Conservation (phyloP, 2,113 vertebrate genomes). For the Meriones unguiculatus region DNA sequence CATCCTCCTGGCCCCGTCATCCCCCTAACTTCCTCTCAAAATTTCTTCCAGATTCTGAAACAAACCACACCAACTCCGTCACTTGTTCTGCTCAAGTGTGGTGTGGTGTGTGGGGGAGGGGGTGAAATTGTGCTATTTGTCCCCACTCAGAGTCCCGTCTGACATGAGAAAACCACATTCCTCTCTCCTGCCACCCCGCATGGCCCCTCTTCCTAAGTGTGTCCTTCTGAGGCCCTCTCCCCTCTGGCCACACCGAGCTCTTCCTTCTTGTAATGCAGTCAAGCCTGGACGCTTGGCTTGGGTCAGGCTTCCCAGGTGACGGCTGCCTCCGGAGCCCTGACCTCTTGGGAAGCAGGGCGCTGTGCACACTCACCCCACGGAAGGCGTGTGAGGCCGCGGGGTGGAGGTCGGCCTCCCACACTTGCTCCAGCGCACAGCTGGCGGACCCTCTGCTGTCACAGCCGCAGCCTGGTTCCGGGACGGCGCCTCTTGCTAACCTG, state of each 20-base stretch:
- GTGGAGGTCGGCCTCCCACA: background rate
- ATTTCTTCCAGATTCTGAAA: background rate
- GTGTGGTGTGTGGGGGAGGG: background rate
- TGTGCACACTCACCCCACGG: background rate
- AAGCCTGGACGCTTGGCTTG: background rate
- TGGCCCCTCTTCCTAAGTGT: background rate
- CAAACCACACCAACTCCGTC: accelerated
- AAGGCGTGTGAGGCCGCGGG: background rate
- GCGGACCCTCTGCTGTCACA: conserved; percentile 57
- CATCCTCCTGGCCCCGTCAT: background rate
- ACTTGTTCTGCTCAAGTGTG: background rate
- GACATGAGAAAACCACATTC: background rate
- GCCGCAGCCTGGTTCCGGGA: conserved; percentile 68
- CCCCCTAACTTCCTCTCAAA: background rate
- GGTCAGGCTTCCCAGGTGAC: background rate
- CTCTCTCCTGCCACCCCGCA: background rate
- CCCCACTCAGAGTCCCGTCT: background rate
- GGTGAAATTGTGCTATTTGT: background rate
- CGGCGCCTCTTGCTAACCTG: conserved; percentile 79
- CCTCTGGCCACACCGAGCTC: background rate
- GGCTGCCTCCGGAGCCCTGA: background rate
- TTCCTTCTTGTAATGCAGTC: background rate
- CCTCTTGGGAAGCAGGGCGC: accelerated
- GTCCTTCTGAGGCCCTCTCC: background rate
- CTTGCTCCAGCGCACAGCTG: conserved; percentile 1